Base-by-base conservation (phyloP, 2,888 invertebrate genomes). In the Pyrrhosoma nymphula region DNA sequence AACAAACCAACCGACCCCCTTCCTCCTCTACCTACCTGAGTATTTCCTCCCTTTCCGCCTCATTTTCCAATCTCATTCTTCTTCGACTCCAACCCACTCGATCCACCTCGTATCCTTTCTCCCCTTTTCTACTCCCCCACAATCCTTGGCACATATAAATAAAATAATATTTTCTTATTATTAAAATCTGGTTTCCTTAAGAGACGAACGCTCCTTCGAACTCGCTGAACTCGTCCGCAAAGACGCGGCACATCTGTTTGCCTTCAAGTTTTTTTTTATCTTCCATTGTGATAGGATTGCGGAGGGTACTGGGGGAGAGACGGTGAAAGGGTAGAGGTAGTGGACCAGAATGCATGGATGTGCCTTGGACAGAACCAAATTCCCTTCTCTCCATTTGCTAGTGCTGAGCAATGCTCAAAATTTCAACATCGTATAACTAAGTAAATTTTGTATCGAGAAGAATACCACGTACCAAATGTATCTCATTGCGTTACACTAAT, bases 161-260 rank as follows among this genome's bases (percentile, higher is more conserved):
- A n/a, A 47, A 26, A 89, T 89, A 47, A 56, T 56, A 56, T n/a
- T 47, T 47, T 55, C 89, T 89, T n/a, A 89, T 93, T 75, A 35
- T 69, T 47, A n/a, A n/a, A 55, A 75, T 93, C 69, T 93, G 93
- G 93, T 93, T 93, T 93, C 91, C 91, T n/a, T 16, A 12, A 63
- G 39, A 39, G 39, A 69, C 91, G 63, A 26, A 90, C 90, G 14
- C 90, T 35, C n/a, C 90, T 20, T 23, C 26, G 60, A 47, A 89
- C 16, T n/a, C 26, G 16, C 20, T 60, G 16, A 60, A 60, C 26
- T n/a, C 60, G 23, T 20, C 8, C 3, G 39, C 26, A 69, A 47
- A 26, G 39, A 39, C 23, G n/a, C 47, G 69, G 93, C 47, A 93
- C 93, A 47, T 75, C 69, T 93, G 47, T 93, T 69, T 20, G 60